These are phyloP conservation scores for Ramazzottius varieornatus DNA, from an alignment of 2,888 invertebrate genomes.

Conservation along the genomic window DNA sequence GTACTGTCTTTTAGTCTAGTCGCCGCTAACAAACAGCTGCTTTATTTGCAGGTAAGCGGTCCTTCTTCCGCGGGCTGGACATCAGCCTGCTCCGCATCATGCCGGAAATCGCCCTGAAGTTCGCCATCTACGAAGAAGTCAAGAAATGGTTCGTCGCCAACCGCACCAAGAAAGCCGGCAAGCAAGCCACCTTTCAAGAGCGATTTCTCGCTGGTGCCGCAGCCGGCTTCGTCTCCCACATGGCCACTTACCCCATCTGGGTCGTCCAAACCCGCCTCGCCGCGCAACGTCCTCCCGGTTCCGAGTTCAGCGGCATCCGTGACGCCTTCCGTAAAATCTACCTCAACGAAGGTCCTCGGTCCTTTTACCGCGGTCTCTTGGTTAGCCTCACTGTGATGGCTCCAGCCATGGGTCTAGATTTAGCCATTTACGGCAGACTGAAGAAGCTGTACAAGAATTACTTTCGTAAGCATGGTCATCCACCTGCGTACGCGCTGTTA, in stretches of 20 bases:
- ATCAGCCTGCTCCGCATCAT: background rate
- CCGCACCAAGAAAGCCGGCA: background rate
- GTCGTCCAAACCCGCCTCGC: background rate
- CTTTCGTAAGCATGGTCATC: background rate
- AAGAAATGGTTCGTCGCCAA: background rate
- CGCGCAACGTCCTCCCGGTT: background rate
- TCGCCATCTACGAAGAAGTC: slow-evolving; percentile 2
- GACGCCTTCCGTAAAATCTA: background rate
- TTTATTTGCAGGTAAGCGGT: too few species aligned
- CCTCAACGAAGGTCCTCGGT: background rate
- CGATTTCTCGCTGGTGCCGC: background rate
- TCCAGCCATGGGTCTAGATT: background rate
- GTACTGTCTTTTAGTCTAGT: too few species aligned
- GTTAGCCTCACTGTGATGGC: background rate
- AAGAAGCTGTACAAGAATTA: background rate
- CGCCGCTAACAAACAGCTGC: too few species aligned
- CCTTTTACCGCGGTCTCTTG: background rate
- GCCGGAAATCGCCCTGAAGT: background rate
- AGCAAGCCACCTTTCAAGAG: background rate
- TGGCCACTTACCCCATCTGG: background rate
- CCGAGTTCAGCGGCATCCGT: background rate
- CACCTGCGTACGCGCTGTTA: background rate
- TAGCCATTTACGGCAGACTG: background rate
- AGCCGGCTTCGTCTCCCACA: background rate
- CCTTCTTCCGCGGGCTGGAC: slow-evolving; percentile 2